phyloP scores from a whole-genome alignment of 1,140 invertebrate genomes.

The Polypedilum vanderplanki region DNA sequence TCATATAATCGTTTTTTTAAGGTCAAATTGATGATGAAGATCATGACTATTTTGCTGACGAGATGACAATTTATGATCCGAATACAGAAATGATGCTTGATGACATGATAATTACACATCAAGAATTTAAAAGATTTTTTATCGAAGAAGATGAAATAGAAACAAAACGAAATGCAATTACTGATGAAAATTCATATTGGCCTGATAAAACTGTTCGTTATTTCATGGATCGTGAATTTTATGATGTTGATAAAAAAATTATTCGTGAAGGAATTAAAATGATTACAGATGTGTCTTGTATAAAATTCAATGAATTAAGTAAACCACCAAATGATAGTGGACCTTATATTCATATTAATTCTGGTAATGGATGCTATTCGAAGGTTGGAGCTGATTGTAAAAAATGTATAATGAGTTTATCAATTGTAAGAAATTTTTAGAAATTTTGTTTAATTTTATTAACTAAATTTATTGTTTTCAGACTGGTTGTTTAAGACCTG shows the following conservation, averaged over 20 bases:
- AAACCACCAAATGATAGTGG: neutral
- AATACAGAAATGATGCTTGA: neutral
- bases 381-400: neutral
- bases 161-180: constrained; percentile 1
- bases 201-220: neutral
- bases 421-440: neutral
- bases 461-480: too few relatives aligned
- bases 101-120: neutral
- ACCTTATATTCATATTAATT: neutral
- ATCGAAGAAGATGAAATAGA: neutral
- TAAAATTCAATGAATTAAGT: neutral
- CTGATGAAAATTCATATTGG: neutral
- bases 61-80: neutral
- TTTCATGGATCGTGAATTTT: neutral
- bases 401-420: neutral
- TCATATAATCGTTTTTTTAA: too few relatives aligned
- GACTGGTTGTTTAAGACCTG: too few relatives aligned
- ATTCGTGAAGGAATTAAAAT: neutral
- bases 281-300: neutral
- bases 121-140: neutral
- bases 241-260: neutral
- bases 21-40: too few relatives aligned
- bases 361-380: neutral
- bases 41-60: too few relatives aligned
- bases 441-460: neutral